Conservation (phyloP, 2,113 vertebrate genomes). For the Dascyllus trimaculatus region DNA sequence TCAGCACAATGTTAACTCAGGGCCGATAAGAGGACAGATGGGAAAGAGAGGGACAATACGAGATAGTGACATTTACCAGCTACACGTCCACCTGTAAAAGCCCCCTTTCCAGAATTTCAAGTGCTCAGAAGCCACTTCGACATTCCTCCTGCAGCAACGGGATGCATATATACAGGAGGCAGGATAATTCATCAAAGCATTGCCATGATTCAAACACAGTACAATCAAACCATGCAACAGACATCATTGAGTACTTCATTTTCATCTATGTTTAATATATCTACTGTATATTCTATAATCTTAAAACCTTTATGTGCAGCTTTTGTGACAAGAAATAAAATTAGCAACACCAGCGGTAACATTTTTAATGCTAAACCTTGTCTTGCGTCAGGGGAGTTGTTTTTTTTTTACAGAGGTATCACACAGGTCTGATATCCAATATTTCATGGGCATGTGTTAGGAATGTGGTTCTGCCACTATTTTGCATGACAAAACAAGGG, state of each 20-base stretch:
- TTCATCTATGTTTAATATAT: conserved; percentile 50
- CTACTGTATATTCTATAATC: conserved; percentile 35
- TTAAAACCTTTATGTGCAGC: conserved; percentile 63
- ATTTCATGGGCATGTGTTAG: conserved; percentile 30
- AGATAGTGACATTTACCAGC: conserved; percentile 50
- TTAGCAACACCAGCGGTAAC: conserved; percentile 36
- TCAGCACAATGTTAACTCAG: conserved; percentile 60
- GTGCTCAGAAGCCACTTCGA: conserved; percentile 52
- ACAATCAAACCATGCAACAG: conserved; percentile 77
- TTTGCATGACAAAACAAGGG: conserved; percentile 36
- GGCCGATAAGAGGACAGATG: conserved; percentile 41
- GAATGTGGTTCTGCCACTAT: conserved; percentile 40
- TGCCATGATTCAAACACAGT: conserved; percentile 63
- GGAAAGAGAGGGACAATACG: conserved; percentile 38
- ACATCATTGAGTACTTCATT: conserved; percentile 65
- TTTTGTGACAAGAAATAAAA: conserved; percentile 53
- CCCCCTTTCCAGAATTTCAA: conserved; percentile 41
- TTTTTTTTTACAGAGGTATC: conserved; percentile 18
- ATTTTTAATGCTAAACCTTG: conserved; percentile 37
- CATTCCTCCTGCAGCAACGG: conserved; percentile 44
- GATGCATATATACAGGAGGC: conserved; percentile 65
- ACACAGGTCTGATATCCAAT: conserved; percentile 7
- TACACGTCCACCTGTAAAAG: conserved; percentile 43
- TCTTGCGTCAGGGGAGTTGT: conserved; percentile 2
- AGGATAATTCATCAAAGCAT: conserved; percentile 45